Conservation (phyloP, 1,140 invertebrate species). For the Brachionus sp. region DNA sequence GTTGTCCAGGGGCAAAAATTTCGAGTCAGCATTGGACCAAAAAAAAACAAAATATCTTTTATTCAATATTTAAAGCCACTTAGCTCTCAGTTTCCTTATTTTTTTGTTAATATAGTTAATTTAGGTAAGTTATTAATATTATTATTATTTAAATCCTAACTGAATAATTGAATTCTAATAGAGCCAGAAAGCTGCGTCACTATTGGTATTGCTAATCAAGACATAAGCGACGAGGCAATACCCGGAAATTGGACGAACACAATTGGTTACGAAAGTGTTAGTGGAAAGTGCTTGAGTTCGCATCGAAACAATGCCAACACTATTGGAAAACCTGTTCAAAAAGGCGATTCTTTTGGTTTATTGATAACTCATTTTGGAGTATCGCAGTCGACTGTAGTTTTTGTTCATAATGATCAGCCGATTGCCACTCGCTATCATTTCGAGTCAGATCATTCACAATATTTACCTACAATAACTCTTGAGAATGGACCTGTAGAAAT, state of each 20-base stretch:
- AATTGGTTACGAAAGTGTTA: conserved; percentile 56
- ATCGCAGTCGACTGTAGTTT: conserved; percentile 55
- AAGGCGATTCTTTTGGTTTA: conserved; percentile 57
- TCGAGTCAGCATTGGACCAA: conserved; percentile 52
- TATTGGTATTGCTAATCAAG: conserved; percentile 56
- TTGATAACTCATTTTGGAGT: conserved; percentile 56
- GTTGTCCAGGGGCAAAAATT: conserved; percentile 52
- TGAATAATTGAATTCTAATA: conserved; percentile 45
- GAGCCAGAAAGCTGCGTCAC: conserved; percentile 53
- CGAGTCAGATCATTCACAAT: conserved; percentile 52
- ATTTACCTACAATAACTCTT: conserved; percentile 55
- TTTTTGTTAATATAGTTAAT: conserved; percentile 54
- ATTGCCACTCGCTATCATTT: conserved; percentile 57
- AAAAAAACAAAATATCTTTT: conserved; percentile 53
- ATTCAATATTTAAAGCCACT: conserved; percentile 54
- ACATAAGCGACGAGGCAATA: conserved; percentile 53
- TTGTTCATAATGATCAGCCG: conserved; percentile 55
- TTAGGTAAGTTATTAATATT: conserved; percentile 50
- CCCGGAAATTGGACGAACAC: conserved; percentile 57
- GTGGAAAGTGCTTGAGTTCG: conserved; percentile 54
- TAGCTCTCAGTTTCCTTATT: conserved; percentile 53
- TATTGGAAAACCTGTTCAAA: conserved; percentile 52
- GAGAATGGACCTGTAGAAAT: conserved; percentile 56
- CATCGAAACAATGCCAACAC: conserved; percentile 54
- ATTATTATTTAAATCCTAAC: neutral